A percentile compares a stretch with the other conserved stretches of the same genome.
Conservation (phyloP, 2,113 vertebrate species). For the Chaetorhynchus papuensis region DNA sequence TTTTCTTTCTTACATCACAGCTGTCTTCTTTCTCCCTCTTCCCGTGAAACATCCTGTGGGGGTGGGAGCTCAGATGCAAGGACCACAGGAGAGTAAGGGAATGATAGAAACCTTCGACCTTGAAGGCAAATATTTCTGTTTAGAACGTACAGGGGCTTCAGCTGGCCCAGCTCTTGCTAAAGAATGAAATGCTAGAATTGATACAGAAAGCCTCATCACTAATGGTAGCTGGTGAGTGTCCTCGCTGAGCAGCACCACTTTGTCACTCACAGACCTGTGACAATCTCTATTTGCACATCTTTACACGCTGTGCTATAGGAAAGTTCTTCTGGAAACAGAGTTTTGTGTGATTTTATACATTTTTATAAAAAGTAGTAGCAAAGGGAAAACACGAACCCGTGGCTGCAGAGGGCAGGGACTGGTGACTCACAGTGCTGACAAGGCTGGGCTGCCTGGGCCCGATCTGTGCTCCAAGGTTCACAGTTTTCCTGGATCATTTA, state of each 20-base stretch:
- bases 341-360: background rate
- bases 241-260: background rate
- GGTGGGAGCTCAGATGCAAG: background rate
- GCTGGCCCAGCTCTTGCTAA: background rate
- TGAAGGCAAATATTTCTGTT: background rate
- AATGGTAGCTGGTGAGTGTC: background rate
- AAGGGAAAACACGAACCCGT: background rate
- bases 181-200: background rate
- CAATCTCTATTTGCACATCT: background rate
- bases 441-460: background rate
- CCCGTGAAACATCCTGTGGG: background rate
- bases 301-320: background rate
- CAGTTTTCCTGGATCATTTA: background rate
- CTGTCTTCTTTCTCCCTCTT: background rate
- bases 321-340: background rate
- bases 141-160: background rate
- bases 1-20: background rate
- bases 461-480: background rate
- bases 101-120: background rate
- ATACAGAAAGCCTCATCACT: background rate
- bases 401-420: background rate
- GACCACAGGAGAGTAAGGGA: background rate
- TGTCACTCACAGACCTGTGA: background rate
- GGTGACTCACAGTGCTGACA: too few species aligned
- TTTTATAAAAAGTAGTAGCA: background rate